Evolutionary conservation across 2,888 invertebrate genomes (phyloP).

Genomic region (Noctua comes): DNA sequence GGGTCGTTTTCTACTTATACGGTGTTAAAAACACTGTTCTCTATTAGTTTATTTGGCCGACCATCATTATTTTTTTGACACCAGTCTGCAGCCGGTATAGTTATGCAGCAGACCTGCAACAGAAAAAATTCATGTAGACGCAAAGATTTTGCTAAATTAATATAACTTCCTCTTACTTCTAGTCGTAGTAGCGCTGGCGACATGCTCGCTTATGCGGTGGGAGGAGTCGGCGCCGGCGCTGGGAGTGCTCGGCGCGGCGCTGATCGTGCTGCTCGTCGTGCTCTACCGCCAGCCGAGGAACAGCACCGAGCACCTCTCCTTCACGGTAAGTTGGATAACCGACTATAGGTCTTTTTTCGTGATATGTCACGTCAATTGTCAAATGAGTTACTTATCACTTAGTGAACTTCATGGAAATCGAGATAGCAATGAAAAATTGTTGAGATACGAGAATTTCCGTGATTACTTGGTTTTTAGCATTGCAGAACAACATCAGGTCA

Average conservation of each 20-base stretch:
- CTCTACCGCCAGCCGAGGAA: conserved; percentile 93
- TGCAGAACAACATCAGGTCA: background rate
- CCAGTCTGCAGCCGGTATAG: background rate
- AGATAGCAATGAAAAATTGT: background rate
- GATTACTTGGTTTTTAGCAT: background rate
- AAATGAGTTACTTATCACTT: background rate
- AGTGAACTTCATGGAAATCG: background rate
- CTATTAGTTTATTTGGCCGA: background rate
- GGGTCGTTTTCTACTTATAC: background rate
- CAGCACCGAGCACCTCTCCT: conserved; percentile 90
- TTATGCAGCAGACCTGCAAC: background rate
- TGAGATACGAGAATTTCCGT: background rate
- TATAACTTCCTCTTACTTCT: conserved; percentile 26
- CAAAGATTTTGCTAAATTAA: background rate
- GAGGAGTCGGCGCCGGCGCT: conserved; percentile 83
- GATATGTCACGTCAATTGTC: background rate
- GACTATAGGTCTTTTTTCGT: background rate
- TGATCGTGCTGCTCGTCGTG: conserved; percentile 90
- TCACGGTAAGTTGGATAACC: conserved; percentile 90
- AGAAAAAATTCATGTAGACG: background rate
- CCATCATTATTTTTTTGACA: background rate
- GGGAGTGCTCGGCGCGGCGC: conserved; percentile 85
- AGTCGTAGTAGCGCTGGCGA: conserved; percentile 90
- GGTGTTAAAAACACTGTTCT: background rate
- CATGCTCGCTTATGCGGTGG: conserved; percentile 87